Base-by-base conservation (phyloP, 2,113 vertebrate species). In the Actinemys pallida region DNA sequence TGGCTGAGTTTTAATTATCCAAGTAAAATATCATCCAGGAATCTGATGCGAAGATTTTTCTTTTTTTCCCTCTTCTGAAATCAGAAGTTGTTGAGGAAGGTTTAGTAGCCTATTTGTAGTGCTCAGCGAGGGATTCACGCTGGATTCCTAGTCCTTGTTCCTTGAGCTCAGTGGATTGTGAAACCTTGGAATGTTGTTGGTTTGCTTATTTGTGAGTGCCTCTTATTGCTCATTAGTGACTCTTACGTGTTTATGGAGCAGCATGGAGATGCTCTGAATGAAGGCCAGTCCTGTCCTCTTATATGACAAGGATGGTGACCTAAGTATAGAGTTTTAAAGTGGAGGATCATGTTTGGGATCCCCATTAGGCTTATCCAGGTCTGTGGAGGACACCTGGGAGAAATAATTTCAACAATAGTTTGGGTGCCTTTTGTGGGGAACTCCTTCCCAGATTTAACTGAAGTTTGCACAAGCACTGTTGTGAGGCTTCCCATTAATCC, bases 1-100 rank as follows among this genome's bases (percentile, higher is more conserved):
- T 62, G 54, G 10, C 39, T 95, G 88, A 81, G 14, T 52, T 96
- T 90, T 92, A 93, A 59, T 93, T 96, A 93, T 92, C 88, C 80
- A 87, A 79, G 47, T 56, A 91, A 75, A 94, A 31, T 76, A 81
- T 49, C 3, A n/a, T 50, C 35, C 4, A 56, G 45, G 86, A 87
- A 79, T 50, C 52, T n/a, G 45, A 59, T 9, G 62, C 87, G 35
- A 87, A 81, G 31, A 81, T 20, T 87, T 59, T 29, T 1, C 81
- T n/a, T 4, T 79, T 93, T 93, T 92, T 56, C 6, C 13, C 31
- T 92, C 83, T 47, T 90, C 14, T 82, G 22, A 92, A 9, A 93
- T 57, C 57, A 93, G n/a, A 86, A 45, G 29, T 29, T 86, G 56
- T 27, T 90, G 86, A 47, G 35, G 11, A 8, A 57, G 80, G 84